Evolutionary conservation across 1,140 invertebrate genomes (phyloP), one percentile per base, ranked within the genome.

Genomic region (Euwallacea fornicatus): DNA sequence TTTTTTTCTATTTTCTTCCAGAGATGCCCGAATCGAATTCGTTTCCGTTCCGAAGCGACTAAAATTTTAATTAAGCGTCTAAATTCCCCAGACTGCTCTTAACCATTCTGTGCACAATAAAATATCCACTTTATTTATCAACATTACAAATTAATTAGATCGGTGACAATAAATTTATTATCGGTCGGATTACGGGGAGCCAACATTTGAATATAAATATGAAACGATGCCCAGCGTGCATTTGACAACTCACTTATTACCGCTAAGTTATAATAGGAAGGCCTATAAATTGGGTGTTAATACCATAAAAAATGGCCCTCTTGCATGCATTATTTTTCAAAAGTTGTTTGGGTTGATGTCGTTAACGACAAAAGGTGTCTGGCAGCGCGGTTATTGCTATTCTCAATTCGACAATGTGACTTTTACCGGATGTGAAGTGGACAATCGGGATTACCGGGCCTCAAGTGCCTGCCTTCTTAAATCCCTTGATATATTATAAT

Each of bases 71-170:
- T 61, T 21, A 42, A 61, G 59, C 59, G 33, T 16, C 59, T 33
- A 61, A 61, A 61, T 61, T 61, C 55, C 55, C 21, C 55, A 33
- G 21, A 33, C 21, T 33, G 21, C 21, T 33, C 59, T n/a, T 41
- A 46, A 64, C 46, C 59, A 9, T 61, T 41, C 3, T 61, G 42
- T 13, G 21, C 59, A 47, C 61, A 64, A 64, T 64, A 64, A 64
- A 64, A 64, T 64, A 64, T 64, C 43, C 15, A 64, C n/a, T 64
- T 64, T 64, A 64, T 64, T 64, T 64, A 64, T 64, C 61, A 64
- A 64, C 61, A 64, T 64, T 64, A 64, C 61, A 64, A 64, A 64
- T 64, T 64, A 64, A 64, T 64, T 64, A 64, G 61, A 64, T 64
- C 61, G 43, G 61, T 50, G 61, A 64, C 61, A 64, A 64, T 64